These are phyloP conservation scores for Carcharodon carcharias DNA, from an alignment of 2,797 vertebrate species.

Conservation along the genomic window DNA sequence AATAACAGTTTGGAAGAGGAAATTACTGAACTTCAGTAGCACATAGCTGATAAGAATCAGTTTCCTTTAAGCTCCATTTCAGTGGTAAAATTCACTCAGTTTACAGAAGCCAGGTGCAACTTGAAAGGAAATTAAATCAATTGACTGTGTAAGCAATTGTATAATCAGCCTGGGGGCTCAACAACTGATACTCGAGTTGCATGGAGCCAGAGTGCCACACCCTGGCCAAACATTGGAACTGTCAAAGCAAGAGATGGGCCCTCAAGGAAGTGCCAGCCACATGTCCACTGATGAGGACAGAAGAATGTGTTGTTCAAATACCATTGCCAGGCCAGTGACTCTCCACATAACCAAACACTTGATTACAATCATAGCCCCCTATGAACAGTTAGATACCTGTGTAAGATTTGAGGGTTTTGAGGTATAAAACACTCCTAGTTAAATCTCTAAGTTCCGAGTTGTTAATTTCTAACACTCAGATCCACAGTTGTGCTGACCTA, in stretches of 20 bases:
- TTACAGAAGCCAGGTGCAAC: not conserved
- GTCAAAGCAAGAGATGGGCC: not conserved
- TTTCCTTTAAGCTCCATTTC: not conserved
- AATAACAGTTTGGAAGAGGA: no score
- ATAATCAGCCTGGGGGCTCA: not conserved
- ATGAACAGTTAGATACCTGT: no score
- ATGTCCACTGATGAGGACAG: no score
- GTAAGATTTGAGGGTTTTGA: no score
- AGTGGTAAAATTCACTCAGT: not conserved
- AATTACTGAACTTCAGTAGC: not conserved
- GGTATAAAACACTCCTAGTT: no score
- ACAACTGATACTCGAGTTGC: not conserved
- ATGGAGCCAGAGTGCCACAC: not conserved
- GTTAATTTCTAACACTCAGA: no score
- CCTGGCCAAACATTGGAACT: not conserved
- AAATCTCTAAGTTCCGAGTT: no score
- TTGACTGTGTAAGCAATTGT: not conserved
- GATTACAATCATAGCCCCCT: no score
- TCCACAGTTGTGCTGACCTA: no score
- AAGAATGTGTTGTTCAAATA: no score
- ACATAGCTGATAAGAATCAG: not conserved
- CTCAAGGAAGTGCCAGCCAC: not conserved
- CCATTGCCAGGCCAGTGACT: no score
- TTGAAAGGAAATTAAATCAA: not conserved
- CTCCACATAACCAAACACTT: no score